Evolutionary conservation across 2,113 vertebrate genomes (phyloP), one percentile per base, ranked within the genome.

Genomic region (Morone chrysops): DNA sequence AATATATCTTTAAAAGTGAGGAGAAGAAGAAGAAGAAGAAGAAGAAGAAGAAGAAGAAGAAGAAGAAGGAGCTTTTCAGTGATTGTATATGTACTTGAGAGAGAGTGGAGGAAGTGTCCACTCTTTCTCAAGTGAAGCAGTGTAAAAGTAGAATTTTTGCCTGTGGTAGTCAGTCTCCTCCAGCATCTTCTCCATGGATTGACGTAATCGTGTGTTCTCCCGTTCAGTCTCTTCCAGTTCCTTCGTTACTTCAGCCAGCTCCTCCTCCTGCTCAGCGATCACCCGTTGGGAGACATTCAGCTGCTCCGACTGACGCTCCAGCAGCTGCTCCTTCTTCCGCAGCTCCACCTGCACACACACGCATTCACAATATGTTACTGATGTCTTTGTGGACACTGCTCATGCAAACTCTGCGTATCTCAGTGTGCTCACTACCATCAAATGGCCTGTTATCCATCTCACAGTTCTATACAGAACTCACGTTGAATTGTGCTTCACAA

Each of bases 181-280:
- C 77, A 94, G 93, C 81, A 97, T 97, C 87, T 96, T 96, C 78
- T 97, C 97, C 43, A 98, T 97, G 75, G 96, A 96, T 47, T 94
- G 96, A 8, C 96, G 92, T 10, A 99, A 91, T 48, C 94, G 83
- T 0, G 91, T 90, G 89, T 98, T 98, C 89, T 98, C 96, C 0
- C 95, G 87, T 67, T 97, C 97, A 0, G 96, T 97, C 90, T 97
- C 95, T 0, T 94, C 95, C 89, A 98, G 95, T 78, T 98, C 97
- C 0, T 97, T 95, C 6, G 96, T 94, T 67, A 97, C 96, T 83
- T 97, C 96, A 0, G 92, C 93, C 40, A 97, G 94, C 86, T 97
- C 94, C 36, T 96, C 96, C 71, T 97, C 96, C 62, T 96, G 96
- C 80, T 97, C 95, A 5, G 96, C 94, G 0, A 97, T 95, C 70